Conservation (phyloP, 2,888 invertebrate species). For the Agrotis ipsilon region DNA sequence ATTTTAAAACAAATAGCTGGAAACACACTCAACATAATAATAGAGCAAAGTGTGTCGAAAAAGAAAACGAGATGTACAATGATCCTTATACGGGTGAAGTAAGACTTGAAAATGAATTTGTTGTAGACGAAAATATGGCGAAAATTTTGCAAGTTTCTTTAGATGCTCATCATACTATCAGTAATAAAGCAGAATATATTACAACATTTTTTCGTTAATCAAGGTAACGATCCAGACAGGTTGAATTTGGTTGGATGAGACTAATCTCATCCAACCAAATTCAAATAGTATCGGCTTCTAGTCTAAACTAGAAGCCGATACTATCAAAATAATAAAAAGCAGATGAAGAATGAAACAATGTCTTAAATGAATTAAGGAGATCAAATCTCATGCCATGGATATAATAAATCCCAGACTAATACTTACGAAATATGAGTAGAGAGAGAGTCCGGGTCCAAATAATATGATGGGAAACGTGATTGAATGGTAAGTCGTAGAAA, state of each 20-base stretch:
- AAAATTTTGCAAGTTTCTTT: not conserved
- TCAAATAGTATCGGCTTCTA: too few species aligned
- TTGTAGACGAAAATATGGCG: not conserved
- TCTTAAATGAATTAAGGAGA: not conserved
- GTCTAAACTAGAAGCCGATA: too few species aligned
- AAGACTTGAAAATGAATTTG: not conserved
- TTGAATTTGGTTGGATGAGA: too few species aligned
- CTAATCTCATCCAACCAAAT: too few species aligned
- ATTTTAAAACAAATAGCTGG: slow-evolving; percentile 28
- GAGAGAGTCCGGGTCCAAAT: slow-evolving; percentile 36
- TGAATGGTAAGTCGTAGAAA: slow-evolving; percentile 40
- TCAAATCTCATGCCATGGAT: not conserved
- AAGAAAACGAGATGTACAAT: slow-evolving; percentile 1
- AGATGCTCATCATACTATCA: not conserved
- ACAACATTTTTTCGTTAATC: too few species aligned
- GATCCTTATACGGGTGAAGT: slow-evolving; percentile 3
- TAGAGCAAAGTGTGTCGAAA: slow-evolving; percentile 19
- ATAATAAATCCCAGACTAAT: slow-evolving; percentile 1
- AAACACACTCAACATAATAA: slow-evolving; percentile 24
- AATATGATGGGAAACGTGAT: slow-evolving; percentile 51
- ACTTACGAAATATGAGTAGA: not conserved
- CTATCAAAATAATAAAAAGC: not conserved
- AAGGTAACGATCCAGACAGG: too few species aligned
- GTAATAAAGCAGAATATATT: not conserved
- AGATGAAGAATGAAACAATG: not conserved